phyloP scores from a whole-genome alignment of 1,140 invertebrate species.

The Chelonus insularis region DNA sequence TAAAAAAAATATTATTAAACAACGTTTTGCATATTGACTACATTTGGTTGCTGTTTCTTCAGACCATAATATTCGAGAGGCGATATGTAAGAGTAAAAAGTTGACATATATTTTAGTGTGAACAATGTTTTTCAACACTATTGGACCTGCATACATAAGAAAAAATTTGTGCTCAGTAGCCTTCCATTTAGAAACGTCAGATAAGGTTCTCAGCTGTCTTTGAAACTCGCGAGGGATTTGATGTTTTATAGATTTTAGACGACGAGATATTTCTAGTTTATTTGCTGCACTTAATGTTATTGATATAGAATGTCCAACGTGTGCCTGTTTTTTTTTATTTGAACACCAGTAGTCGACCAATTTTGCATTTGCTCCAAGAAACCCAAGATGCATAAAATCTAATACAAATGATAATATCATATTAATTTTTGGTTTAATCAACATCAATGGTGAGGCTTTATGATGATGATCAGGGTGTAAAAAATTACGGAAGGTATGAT shows the following conservation, averaged over 20 bases:
- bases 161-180: conserved; percentile 34
- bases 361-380: conserved; percentile 15
- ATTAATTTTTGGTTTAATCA: conserved; percentile 15
- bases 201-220: conserved; percentile 24
- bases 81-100: conserved; percentile 4
- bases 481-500: conserved; percentile 15
- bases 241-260: conserved; percentile 18
- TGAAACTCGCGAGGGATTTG: conserved; percentile 32
- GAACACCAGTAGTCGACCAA: conserved; percentile 3
- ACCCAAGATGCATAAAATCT: conserved; percentile 27
- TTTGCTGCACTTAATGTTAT: not conserved
- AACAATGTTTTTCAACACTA: conserved; percentile 15
- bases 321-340: not conserved
- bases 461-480: conserved; percentile 20
- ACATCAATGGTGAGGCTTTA: conserved; percentile 2
- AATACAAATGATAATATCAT: conserved; percentile 18
- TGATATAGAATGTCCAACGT: no score
- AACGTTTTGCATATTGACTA: not conserved
- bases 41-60: not conserved
- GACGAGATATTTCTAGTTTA: conserved; percentile 16
- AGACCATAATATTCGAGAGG: not conserved
- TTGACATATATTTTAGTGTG: not conserved
- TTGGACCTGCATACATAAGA: conserved; percentile 32
- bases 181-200: conserved; percentile 27
- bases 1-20: not conserved